Base-by-base conservation (phyloP, 2,113 vertebrate genomes). In the Rhea pennata region DNA sequence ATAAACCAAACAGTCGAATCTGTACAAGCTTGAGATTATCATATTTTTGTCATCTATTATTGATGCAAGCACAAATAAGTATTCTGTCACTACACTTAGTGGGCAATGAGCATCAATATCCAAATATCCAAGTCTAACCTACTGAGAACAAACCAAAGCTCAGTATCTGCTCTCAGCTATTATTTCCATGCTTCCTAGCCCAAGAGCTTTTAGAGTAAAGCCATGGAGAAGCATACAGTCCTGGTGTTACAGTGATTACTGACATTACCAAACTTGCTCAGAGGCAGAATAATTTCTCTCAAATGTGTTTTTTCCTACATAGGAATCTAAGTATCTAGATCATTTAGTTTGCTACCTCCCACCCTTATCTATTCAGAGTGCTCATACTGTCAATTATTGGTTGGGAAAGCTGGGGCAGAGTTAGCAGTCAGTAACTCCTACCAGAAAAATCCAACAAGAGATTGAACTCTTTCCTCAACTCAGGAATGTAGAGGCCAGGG, bases 161-260 rank as follows among this genome's bases (percentile, higher is more conserved):
- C 44, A 39, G 3, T 15, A 53, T 17, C 61, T 59, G 10, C 15
- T 33, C 42, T 70, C 69, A 0, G 1, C 39, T 36, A 12, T 26
- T 66, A 67, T 10, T 72, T 39, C 42, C 58, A 26, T 20, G 42
- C 33, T 53, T 83, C 58, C 46, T 24, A 24, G 40, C 9, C 33
- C 51, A 64, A 27, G 14, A 78, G 40, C 33, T 94, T 75, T 22
- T 48, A 29, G 26, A 85, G 42, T 44, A 54, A 59, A 86, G 48
- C 24, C 22, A 7, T 8, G 40, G 26, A 44, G 42, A 39, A 51
- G 51, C 10, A 36, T 26, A 15, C 9, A 2, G 8, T 36, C 36
- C 36, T 36, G 29, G 62, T 6, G 14, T 16, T 23, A 15, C 12
- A 31, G 67, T 31, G 9, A 36, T 12, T 15, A 67, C 27, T 10